Conservation (phyloP, 2,113 vertebrate species). For the Dasyurus viverrinus region DNA sequence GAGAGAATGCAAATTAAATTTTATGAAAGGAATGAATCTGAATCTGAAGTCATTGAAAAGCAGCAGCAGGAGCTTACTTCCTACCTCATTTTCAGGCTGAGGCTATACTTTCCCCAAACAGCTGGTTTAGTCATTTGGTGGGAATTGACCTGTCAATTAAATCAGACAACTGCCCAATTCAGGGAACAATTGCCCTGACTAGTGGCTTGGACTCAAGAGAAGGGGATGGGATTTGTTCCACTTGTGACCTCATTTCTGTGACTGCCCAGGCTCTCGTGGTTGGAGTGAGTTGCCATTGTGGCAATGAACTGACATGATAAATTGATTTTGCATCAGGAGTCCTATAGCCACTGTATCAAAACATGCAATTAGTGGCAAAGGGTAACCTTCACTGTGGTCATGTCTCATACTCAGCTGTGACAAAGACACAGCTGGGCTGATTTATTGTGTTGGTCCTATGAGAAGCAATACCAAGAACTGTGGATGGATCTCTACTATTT, state of each 20-base stretch:
- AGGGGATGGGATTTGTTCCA: background rate
- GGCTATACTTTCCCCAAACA: background rate
- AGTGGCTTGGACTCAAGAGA: background rate
- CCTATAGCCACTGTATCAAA: background rate
- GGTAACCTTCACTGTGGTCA: background rate
- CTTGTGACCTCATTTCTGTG: background rate
- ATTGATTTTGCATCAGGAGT: background rate
- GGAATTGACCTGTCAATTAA: background rate
- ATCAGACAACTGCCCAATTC: background rate
- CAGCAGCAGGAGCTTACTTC: background rate
- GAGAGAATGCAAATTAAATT: background rate
- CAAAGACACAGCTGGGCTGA: background rate
- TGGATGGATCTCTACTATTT: background rate
- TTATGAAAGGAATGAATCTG: background rate
- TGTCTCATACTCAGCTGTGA: background rate
- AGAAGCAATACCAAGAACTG: background rate
- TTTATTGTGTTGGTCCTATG: background rate
- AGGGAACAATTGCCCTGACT: background rate
- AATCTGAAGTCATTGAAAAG: background rate
- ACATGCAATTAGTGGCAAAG: background rate
- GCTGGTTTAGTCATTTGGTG: background rate
- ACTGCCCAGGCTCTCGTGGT: background rate
- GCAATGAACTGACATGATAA: background rate
- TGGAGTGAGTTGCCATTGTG: background rate
- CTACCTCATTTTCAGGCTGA: background rate